phyloP scores from a whole-genome alignment of 2,113 vertebrate genomes.

The Takifugu bimaculatus region DNA sequence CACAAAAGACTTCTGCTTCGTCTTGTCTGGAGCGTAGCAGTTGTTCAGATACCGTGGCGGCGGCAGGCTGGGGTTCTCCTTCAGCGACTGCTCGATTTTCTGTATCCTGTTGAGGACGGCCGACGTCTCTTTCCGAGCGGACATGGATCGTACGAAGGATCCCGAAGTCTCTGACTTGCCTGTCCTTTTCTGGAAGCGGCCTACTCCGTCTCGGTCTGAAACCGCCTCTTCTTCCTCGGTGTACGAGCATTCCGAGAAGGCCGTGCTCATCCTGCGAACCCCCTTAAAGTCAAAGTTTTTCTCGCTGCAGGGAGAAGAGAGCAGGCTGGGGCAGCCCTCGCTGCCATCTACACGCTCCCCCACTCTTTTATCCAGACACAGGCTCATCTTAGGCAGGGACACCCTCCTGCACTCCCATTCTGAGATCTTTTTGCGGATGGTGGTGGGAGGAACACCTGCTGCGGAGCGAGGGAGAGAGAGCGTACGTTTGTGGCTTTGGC shows the following conservation, averaged over 20 bases:
- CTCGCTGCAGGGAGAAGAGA: constrained; percentile 90
- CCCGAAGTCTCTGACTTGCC: constrained; percentile 77
- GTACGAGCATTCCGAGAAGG: constrained; percentile 95
- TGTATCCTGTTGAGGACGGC: constrained; percentile 96
- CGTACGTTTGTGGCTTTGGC: constrained; percentile 73
- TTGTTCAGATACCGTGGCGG: constrained; percentile 92
- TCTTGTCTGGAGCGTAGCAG: constrained; percentile 88
- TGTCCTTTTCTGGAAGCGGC: constrained; percentile 82
- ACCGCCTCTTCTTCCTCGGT: constrained; percentile 87
- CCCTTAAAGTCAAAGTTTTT: constrained; percentile 94
- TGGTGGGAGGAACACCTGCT: constrained; percentile 74
- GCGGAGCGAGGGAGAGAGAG: constrained; percentile 76
- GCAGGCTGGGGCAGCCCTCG: constrained; percentile 87
- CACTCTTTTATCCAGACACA: constrained; percentile 83
- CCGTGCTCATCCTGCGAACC: constrained; percentile 91
- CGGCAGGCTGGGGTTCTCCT: constrained; percentile 86
- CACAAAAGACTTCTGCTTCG: constrained; percentile 80
- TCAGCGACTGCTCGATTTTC: constrained; percentile 93
- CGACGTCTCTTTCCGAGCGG: constrained; percentile 85
- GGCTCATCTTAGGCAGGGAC: constrained; percentile 81
- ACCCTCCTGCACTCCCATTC: constrained; percentile 94
- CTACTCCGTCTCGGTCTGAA: constrained; percentile 80
- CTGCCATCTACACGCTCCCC: constrained; percentile 79
- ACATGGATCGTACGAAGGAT: constrained; percentile 77
- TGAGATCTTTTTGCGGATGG: constrained; percentile 93